These are phyloP conservation scores for Gulo gulo DNA, from an alignment of 2,113 vertebrate genomes.

Conservation along the genomic window DNA sequence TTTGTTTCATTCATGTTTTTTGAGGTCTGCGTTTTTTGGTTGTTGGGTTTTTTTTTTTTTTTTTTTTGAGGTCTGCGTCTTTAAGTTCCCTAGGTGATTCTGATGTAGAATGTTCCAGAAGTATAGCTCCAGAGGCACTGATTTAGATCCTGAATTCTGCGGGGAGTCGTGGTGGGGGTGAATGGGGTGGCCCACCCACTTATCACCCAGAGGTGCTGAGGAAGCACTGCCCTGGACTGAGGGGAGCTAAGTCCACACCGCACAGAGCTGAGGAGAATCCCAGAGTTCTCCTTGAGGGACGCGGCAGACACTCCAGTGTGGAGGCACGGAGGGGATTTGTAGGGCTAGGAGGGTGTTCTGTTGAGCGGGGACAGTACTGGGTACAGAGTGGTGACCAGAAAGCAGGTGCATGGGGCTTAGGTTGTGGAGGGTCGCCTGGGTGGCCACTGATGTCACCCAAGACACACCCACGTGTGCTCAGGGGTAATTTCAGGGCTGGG, in stretches of 20 bases:
- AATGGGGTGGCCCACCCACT: background rate
- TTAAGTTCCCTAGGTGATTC: background rate
- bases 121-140: background rate
- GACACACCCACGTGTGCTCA: background rate
- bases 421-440: background rate
- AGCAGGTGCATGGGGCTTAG: background rate
- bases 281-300: background rate
- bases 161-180: fast-evolving
- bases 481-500: background rate
- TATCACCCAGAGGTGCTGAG: background rate
- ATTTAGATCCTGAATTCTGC: background rate
- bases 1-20: no score
- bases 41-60: no score
- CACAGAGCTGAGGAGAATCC: background rate
- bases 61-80: background rate
- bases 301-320: fast-evolving
- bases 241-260: no score
- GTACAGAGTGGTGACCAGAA: background rate
- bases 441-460: background rate
- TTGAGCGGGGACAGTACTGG: background rate
- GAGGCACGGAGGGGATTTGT: fast-evolving
- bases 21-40: no score
- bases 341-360: background rate
- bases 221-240: background rate
- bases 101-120: background rate